A percentile compares a stretch with the other conserved stretches of the same genome.
These are phyloP conservation scores for Heliconius melpomene DNA, from an alignment of 1,140 invertebrate species.

Conservation along the genomic window DNA sequence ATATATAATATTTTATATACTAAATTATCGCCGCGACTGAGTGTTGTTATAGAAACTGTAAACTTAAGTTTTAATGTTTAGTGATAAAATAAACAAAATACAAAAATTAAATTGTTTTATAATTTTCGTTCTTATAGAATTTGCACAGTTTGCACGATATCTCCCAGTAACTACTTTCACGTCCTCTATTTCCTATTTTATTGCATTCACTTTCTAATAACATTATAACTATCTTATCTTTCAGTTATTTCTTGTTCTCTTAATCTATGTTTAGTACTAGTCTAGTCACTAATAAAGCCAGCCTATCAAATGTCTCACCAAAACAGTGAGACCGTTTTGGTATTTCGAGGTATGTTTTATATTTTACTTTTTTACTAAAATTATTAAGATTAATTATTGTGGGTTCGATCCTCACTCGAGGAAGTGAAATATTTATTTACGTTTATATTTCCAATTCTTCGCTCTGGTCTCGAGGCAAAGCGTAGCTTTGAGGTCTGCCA, in stretches of 20 bases:
- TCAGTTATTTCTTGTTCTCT: constrained; percentile 59
- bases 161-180: constrained; percentile 67
- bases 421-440: too few species aligned
- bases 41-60: constrained; percentile 79
- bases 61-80: constrained; percentile 80
- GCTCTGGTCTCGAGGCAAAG: too few species aligned
- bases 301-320: constrained; percentile 34
- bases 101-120: constrained; percentile 69
- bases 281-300: constrained; percentile 48
- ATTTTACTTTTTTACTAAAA: constrained; percentile 18
- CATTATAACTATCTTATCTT: constrained; percentile 65
- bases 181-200: constrained; percentile 61
- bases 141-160: constrained; percentile 65
- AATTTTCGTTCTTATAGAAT: constrained; percentile 59
- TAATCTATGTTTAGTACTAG: constrained; percentile 49
- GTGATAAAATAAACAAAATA: constrained; percentile 80
- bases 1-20: constrained; percentile 66
- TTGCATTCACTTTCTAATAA: constrained; percentile 73
- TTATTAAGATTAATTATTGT: not conserved
- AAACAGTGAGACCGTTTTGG: constrained; percentile 30
- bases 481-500: too few species aligned
- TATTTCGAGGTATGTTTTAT: constrained; percentile 26
- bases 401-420: too few species aligned
- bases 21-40: constrained; percentile 76
- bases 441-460: too few species aligned